Percentiles rank a stretch among this genome's conserved stretches.
Evolutionary conservation across 2,888 invertebrate genomes (phyloP).

Genomic region (Sisyra nigra): DNA sequence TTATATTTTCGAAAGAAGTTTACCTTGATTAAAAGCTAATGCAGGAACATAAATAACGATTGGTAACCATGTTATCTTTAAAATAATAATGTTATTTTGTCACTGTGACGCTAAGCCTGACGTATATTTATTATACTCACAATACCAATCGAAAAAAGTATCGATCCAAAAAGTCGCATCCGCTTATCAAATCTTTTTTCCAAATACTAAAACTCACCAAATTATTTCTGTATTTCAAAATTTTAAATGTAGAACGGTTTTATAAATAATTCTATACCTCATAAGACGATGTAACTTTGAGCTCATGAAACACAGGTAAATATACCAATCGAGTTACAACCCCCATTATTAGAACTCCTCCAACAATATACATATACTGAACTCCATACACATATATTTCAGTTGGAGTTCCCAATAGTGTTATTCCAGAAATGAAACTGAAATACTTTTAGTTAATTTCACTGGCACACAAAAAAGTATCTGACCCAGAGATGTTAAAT

Average conservation of each 20-base stretch:
- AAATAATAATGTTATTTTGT: conserved; percentile 15
- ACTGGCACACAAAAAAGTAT: no score
- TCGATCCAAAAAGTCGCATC: conserved; percentile 51
- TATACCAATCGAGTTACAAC: conserved; percentile 48
- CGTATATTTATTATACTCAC: conserved; percentile 30
- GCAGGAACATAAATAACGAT: conserved; percentile 31
- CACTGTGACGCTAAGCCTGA: neutral
- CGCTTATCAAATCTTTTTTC: conserved; percentile 52
- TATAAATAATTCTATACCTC: conserved; percentile 36
- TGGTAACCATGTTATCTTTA: conserved; percentile 63
- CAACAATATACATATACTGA: conserved; percentile 49
- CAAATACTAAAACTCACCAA: conserved; percentile 40
- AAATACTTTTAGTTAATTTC: conserved; percentile 13
- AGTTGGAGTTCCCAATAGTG: conserved; percentile 60
- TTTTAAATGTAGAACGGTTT: no score
- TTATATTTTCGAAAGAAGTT: no score
- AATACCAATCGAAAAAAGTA: conserved; percentile 48
- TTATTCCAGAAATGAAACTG: conserved; percentile 64
- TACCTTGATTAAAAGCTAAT: conserved; percentile 66
- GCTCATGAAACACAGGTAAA: conserved; percentile 57
- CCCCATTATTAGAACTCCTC: conserved; percentile 47
- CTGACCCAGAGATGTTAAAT: no score
- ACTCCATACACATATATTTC: conserved; percentile 71
- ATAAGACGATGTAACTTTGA: conserved; percentile 62
- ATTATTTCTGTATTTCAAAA: neutral